Base-by-base conservation (phyloP, 1,140 invertebrate species). In the Chelonus insularis region DNA sequence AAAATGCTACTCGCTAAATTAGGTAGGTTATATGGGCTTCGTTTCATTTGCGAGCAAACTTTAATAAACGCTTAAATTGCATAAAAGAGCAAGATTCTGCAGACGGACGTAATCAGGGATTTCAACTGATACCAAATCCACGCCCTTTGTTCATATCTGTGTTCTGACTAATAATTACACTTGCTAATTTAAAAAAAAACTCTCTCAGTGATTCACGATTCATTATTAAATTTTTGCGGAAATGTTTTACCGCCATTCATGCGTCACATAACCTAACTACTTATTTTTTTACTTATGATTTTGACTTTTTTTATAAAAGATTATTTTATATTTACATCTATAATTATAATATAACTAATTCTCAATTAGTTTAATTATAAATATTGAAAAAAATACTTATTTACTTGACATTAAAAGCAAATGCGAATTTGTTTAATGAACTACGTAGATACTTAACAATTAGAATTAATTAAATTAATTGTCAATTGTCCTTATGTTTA, bases 21-120 rank as follows among this genome's bases (percentile, higher is more conserved):
- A 82, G 80, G 80, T 81, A 79, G 80, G 80, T 82, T 81, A 82
- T 82, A 82, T 82, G 78, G 80, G 79, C 74, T 82, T 82, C 80
- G 78, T 81, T 82, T 82, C 80, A 81, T 81, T 82, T 79, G 80
- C 80, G 78, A 82, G 80, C 80, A 82, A 82, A 82, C 80, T 82
- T 82, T 82, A 82, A 82, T 82, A 82, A 82, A 78, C 79, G 77
- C 76, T 79, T 76, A 80, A 81, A 82, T 82, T 82, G 79, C 80
- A 79, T 82, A 82, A 82, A 82, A 82, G 80, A 81, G 80, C 80
- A 79, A 82, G 80, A 72, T 80, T 82, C 81, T 81, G 51, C 79
- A 81, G 79, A 81, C 78, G 73, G 73, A 69, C 70, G 68, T 61
- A 61, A 61, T 61, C 50, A 61, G 51, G 50, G 50, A 52, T 52